These are phyloP conservation scores for Euleptes europaea DNA, from an alignment of 2,113 vertebrate genomes.

Conservation along the genomic window DNA sequence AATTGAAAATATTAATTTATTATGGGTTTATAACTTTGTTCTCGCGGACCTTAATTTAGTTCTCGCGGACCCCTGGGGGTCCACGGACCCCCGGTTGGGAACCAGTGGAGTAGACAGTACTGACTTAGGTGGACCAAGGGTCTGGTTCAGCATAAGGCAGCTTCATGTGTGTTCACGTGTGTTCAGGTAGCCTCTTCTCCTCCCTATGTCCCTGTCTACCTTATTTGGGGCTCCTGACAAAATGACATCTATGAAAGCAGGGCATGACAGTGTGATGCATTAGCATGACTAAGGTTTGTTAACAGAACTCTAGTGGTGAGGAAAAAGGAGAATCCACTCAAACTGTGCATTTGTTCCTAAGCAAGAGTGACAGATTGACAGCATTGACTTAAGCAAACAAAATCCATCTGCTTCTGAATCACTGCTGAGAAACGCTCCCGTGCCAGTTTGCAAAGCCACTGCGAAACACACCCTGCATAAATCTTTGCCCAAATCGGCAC, in stretches of 20 bases:
- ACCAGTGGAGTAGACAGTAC: no score
- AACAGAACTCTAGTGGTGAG: not conserved
- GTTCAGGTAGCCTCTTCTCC: no score
- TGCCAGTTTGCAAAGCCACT: slow-evolving; percentile 43
- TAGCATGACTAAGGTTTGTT: not conserved
- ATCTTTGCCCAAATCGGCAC: slow-evolving; percentile 42
- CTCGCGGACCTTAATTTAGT: no score
- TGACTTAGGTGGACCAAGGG: no score
- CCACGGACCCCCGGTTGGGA: no score
- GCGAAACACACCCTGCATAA: slow-evolving; percentile 19
- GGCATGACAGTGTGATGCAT: not conserved
- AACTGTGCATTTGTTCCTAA: not conserved
- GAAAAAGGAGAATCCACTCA: not conserved
- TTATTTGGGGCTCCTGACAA: not conserved
- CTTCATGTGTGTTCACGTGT: no score
- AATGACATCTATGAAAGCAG: not conserved
- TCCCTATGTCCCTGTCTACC: no score
- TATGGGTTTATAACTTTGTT: no score
- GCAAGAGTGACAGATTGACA: slow-evolving; percentile 12
- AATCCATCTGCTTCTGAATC: slow-evolving; percentile 47
- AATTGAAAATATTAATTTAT: no score
- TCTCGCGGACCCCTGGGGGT: no score
- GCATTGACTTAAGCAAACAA: slow-evolving; percentile 31
- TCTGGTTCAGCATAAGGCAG: no score
- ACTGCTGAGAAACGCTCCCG: slow-evolving; percentile 31